Conservation (phyloP, 2,888 invertebrate species). For the Deladenus siricidicola region DNA sequence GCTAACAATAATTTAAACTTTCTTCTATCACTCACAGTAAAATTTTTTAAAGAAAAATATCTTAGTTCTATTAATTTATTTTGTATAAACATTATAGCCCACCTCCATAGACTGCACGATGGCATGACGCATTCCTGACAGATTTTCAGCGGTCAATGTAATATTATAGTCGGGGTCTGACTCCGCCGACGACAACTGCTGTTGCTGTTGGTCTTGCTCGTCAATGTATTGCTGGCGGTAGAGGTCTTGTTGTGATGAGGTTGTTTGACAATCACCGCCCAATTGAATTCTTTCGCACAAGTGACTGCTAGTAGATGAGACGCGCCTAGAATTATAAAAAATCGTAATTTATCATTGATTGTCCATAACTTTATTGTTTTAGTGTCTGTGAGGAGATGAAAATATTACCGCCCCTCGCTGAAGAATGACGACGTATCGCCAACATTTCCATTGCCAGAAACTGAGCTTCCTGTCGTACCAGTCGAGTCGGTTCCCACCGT, state of each 20-base stretch:
- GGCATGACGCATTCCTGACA: constrained; percentile 34
- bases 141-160: constrained; percentile 48
- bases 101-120: constrained; percentile 27
- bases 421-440: not conserved
- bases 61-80: not conserved
- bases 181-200: constrained; percentile 16
- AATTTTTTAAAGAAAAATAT: too few relatives aligned
- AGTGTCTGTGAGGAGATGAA: too few relatives aligned
- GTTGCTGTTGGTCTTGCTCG: not conserved
- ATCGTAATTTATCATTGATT: too few relatives aligned
- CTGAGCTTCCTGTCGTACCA: not conserved
- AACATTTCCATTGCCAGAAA: not conserved
- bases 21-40: too few relatives aligned
- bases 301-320: too few relatives aligned
- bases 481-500: constrained; percentile 5
- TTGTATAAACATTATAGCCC: constrained; percentile 1
- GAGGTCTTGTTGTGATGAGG: too few relatives aligned
- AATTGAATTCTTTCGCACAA: too few relatives aligned
- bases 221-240: not conserved
- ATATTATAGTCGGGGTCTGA: constrained; percentile 50
- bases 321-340: too few relatives aligned
- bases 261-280: too few relatives aligned
- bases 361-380: too few relatives aligned
- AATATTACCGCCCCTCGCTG: too few relatives aligned
- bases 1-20: not conserved